Conservation (phyloP, 2,113 vertebrate species). For the Nymphicus hollandicus region DNA sequence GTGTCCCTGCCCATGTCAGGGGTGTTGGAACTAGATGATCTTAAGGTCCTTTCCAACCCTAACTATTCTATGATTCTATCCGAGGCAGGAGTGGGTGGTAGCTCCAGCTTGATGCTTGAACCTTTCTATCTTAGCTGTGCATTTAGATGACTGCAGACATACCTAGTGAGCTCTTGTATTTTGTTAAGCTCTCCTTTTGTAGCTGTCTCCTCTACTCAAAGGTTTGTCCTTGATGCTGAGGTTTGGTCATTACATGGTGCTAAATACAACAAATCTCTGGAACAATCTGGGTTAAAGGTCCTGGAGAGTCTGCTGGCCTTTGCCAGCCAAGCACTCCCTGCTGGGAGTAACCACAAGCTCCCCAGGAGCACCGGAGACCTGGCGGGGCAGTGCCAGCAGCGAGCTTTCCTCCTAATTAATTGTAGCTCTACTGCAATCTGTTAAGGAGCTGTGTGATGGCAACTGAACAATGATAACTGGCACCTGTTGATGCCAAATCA, state of each 20-base stretch:
- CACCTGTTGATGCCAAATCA: neutral
- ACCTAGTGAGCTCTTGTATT: neutral
- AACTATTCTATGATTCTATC: neutral
- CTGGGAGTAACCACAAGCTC: neutral
- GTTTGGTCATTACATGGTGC: neutral
- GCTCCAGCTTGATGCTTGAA: neutral
- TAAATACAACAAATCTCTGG: neutral
- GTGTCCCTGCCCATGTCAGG: too few relatives aligned
- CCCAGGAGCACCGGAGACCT: neutral
- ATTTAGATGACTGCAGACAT: neutral
- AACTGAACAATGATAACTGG: constrained; percentile 25
- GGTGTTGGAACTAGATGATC: too few relatives aligned
- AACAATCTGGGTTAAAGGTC: neutral
- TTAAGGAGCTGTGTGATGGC: neutral
- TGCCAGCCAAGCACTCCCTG: neutral
- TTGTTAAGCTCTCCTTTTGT: neutral
- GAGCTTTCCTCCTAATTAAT: constrained; percentile 45
- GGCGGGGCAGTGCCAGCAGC: neutral
- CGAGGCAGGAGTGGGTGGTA: neutral
- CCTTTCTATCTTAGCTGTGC: neutral
- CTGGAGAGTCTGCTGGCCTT: neutral
- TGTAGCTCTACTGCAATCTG: constrained; percentile 24
- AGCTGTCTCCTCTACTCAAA: neutral
- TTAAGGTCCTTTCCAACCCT: too few relatives aligned
- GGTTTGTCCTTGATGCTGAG: neutral